Evolutionary conservation across 2,113 vertebrate genomes (phyloP).

Genomic region (Dromas ardeola): DNA sequence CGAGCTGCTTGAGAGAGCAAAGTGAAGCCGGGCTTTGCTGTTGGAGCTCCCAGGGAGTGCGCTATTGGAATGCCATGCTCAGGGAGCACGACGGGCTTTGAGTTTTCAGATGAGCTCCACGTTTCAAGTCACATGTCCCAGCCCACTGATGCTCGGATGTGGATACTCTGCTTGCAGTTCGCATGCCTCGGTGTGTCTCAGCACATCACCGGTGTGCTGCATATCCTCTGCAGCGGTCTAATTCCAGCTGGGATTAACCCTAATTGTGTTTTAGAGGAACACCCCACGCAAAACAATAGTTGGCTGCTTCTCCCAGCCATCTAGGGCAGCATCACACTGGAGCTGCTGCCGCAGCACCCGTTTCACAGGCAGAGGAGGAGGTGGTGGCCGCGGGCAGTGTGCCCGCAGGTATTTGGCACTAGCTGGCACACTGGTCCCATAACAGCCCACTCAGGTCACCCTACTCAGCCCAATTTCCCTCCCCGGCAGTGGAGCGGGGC

Average conservation of each 20-base stretch:
- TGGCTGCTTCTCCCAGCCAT: neutral
- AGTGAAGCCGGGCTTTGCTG: too few species aligned
- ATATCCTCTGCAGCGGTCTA: rapidly evolving
- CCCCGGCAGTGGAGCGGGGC: rapidly evolving
- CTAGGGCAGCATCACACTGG: neutral
- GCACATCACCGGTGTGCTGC: neutral
- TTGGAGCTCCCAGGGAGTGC: rapidly evolving
- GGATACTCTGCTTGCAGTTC: neutral
- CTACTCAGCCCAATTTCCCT: neutral
- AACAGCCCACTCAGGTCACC: neutral
- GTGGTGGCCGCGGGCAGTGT: rapidly evolving
- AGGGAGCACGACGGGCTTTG: rapidly evolving
- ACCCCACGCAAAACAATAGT: neutral
- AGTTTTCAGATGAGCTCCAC: neutral
- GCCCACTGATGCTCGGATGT: rapidly evolving
- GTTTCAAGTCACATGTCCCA: neutral
- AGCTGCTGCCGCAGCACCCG: neutral
- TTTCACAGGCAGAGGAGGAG: neutral
- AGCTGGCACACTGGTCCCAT: neutral
- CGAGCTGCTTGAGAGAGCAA: rapidly evolving
- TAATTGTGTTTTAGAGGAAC: neutral
- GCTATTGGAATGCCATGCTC: rapidly evolving
- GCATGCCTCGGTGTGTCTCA: rapidly evolving
- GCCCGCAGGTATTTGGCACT: neutral
- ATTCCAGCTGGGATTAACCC: neutral